phyloP scores from a whole-genome alignment of 2,888 invertebrate species.

The Philhelius pedissequus region DNA sequence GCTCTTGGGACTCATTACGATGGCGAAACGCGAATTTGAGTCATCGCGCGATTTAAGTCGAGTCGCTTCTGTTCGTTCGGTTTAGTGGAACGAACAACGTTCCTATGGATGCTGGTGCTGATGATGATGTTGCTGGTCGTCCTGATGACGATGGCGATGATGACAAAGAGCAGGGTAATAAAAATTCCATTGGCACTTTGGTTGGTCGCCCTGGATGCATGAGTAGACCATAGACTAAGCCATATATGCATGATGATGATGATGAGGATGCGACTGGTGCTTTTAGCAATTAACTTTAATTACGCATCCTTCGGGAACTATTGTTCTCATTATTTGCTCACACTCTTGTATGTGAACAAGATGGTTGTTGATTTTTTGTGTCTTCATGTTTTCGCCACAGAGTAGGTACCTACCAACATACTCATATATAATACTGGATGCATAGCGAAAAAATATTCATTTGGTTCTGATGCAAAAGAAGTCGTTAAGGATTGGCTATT shows the following conservation, averaged over 20 bases:
- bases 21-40: slow-evolving; percentile 29
- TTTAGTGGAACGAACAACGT: background rate
- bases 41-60: background rate
- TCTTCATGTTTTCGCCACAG: background rate
- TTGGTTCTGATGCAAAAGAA: background rate
- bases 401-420: background rate
- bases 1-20: slow-evolving; percentile 60
- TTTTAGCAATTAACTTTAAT: slow-evolving; percentile 68
- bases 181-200: slow-evolving; percentile 67
- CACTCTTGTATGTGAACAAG: slow-evolving; percentile 46
- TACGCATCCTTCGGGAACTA: slow-evolving; percentile 58
- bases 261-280: slow-evolving; percentile 32
- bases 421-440: too few species aligned
- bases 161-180: slow-evolving; percentile 63
- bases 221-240: background rate
- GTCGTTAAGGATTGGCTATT: slow-evolving; percentile 6
- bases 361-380: slow-evolving; percentile 17
- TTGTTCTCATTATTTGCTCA: slow-evolving; percentile 66
- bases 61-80: background rate
- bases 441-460: background rate
- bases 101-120: background rate
- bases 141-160: slow-evolving; percentile 24
- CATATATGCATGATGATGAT: background rate
- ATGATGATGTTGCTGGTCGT: background rate
- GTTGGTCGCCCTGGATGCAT: slow-evolving; percentile 43